Evolutionary conservation across 2,797 vertebrate genomes (phyloP).

Genomic region (Acanthornis magna): DNA sequence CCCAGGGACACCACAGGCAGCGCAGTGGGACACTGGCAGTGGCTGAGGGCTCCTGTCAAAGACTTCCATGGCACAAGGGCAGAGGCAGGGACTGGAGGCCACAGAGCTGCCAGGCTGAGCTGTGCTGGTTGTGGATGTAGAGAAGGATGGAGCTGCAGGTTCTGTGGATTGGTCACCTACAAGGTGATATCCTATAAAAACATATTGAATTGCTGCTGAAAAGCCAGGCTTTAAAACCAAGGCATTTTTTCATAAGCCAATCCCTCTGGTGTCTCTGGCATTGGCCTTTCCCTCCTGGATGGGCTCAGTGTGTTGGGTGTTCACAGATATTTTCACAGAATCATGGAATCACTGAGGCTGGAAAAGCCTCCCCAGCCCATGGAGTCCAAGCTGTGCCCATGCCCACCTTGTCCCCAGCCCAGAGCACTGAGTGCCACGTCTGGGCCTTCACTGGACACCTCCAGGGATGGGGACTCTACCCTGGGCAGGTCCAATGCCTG

Average conservation of each 20-base stretch:
- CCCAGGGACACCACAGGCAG: not conserved
- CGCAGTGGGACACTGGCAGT: not conserved
- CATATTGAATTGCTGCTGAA: not conserved
- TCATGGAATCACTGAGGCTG: not conserved
- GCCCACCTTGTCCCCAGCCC: not conserved
- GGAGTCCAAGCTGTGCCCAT: accelerated
- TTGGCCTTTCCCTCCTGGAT: not conserved
- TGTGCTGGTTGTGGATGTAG: not conserved
- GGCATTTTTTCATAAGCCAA: not conserved
- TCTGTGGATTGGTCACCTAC: not conserved
- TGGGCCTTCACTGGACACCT: not conserved
- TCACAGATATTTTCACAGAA: not conserved
- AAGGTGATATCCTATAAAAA: not conserved
- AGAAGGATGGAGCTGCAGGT: not conserved
- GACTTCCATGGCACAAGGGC: not conserved
- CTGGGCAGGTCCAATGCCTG: not conserved
- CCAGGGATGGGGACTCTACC: not conserved
- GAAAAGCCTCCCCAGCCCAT: too few relatives aligned
- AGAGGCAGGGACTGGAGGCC: not conserved
- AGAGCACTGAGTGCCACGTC: not conserved
- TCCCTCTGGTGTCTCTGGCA: not conserved
- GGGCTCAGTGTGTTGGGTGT: not conserved
- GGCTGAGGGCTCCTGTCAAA: not conserved
- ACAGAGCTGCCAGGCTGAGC: accelerated
- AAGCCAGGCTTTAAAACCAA: not conserved